These are phyloP conservation scores for Pungitius pungitius DNA, from an alignment of 2,113 vertebrate species.

Conservation along the genomic window DNA sequence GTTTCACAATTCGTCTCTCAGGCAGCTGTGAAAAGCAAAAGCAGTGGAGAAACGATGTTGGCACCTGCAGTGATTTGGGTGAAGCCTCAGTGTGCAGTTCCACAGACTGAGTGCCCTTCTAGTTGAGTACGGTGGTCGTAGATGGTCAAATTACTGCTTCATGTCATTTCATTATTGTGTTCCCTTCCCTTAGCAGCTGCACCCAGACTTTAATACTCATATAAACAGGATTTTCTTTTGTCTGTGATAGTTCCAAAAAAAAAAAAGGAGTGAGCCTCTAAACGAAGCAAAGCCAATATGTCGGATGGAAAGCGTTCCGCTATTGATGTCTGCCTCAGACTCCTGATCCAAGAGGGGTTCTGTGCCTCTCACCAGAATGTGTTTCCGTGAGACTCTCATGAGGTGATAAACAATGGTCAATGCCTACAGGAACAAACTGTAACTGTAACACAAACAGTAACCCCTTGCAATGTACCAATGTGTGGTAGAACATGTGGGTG, in stretches of 20 bases:
- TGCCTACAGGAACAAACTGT: not conserved
- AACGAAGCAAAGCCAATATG: not conserved
- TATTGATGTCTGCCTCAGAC: not conserved
- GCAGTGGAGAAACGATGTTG: not conserved
- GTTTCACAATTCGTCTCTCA: not conserved
- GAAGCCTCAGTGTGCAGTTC: not conserved
- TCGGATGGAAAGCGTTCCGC: not conserved
- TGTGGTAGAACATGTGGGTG: not conserved
- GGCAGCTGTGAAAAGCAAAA: not conserved
- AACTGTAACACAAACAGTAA: not conserved
- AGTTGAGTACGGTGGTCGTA: not conserved
- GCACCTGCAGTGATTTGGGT: not conserved
- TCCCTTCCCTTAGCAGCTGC: constrained; percentile 4
- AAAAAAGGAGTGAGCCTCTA: too few species aligned
- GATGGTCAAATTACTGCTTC: not conserved
- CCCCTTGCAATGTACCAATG: not conserved
- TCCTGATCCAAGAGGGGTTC: not conserved
- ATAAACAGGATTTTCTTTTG: not conserved
- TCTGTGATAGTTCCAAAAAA: not conserved
- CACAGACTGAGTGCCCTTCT: not conserved
- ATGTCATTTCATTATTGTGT: not conserved
- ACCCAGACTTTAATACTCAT: not conserved
- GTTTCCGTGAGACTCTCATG: not conserved
- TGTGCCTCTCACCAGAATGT: too few species aligned
- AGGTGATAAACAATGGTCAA: not conserved